These are phyloP conservation scores for Rhagoletis zephyria DNA, from an alignment of 1,140 invertebrate genomes.

Conservation along the genomic window DNA sequence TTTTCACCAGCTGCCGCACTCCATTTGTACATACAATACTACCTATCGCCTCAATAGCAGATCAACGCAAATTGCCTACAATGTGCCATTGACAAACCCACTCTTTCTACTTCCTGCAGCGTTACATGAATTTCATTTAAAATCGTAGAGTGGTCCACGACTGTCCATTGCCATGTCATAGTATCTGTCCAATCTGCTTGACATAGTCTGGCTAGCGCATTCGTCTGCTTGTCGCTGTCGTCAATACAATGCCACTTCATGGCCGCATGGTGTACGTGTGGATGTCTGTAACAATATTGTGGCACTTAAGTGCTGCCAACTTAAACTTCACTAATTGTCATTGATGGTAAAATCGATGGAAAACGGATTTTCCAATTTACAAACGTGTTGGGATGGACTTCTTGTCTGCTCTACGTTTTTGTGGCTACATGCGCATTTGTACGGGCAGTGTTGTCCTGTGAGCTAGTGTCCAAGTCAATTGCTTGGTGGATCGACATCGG, in stretches of 20 bases:
- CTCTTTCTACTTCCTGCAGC: no score
- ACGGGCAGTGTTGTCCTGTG: no score
- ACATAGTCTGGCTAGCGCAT: not conserved
- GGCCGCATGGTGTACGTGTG: not conserved
- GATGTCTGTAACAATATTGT: not conserved
- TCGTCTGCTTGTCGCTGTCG: not conserved
- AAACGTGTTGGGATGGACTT: not conserved
- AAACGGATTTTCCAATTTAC: constrained; percentile 39
- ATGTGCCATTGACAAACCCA: not conserved
- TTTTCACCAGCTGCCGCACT: not conserved
- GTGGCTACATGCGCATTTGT: no score
- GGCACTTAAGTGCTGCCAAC: constrained; percentile 21
- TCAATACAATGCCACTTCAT: not conserved
- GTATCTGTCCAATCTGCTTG: constrained; percentile 30
- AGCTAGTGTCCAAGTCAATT: no score
- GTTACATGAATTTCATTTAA: not conserved
- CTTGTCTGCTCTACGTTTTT: not conserved
- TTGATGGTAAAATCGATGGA: constrained; percentile 47
- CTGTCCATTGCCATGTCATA: not conserved
- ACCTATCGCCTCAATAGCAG: not conserved
- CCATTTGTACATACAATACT: not conserved
- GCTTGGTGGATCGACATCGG: no score
- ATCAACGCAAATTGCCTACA: not conserved
- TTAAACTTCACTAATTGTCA: constrained; percentile 50
- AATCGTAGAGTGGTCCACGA: not conserved